Base-by-base conservation (phyloP, 2,113 vertebrate species). In the Paradoxurus hermaphroditus region DNA sequence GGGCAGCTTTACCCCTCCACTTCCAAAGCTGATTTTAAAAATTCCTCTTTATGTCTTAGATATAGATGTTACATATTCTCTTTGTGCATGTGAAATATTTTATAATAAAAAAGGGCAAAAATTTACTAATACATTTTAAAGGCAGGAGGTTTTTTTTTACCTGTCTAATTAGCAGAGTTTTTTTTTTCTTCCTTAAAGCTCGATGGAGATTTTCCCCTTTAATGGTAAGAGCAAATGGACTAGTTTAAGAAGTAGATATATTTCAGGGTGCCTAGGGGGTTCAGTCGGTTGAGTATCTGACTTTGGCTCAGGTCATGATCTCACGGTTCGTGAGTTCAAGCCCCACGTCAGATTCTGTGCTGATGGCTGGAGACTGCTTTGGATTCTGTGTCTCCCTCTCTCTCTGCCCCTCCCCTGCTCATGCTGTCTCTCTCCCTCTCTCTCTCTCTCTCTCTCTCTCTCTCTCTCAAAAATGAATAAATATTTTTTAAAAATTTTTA, bases 181-280 rank as follows among this genome's bases (percentile, higher is more conserved):
- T 59, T 67, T 67, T 84, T 83, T 81, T 75, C 39, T 13, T 39
- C 46, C 86, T 93, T 91, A 85, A 96, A 91, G 27, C 4, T 78
- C 29, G 31, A 67, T 44, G 23, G 56, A 78, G 39, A 36, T 77
- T 79, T 92, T 65, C 51, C 77, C 68, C 68, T 86, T 87, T 31
- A 84, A 79, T 73, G 34, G 8, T 84, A 91, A 97, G 75, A 91
- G 36, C 41, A 94, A 53, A 87, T 92, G 73, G 86, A 90, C 39
- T 39, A 88, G 12, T 65, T 85, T 91, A 78, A 96, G 44, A 93
- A 46, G 68, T 59, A 91, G 83, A n/a, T 44, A 53, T 73, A 90
- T 67, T 96, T 91, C 36, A 59, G 56, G 53, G 56, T 9, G 56
- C 56, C 56, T 9, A 9, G 56, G 56, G 8, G 21, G 56, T 21